Evolutionary conservation across 1,140 invertebrate species (phyloP).

Genomic region (Thaumatotibia leucotreta): DNA sequence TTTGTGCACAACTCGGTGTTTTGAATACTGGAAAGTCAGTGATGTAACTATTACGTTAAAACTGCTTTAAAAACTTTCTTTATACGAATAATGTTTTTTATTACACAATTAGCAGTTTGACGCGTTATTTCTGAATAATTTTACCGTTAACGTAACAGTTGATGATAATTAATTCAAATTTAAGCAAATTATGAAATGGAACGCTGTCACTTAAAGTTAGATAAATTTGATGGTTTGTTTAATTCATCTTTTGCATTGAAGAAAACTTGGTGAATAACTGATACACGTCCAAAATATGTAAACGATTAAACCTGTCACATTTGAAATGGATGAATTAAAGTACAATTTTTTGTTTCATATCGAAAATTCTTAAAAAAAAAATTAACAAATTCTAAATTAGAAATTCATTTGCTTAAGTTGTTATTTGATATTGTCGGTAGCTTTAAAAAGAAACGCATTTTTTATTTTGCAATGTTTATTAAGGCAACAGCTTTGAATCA

Average conservation of each 20-base stretch:
- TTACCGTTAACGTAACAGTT: conserved; percentile 24
- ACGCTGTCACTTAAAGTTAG: not conserved
- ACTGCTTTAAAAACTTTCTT: conserved; percentile 17
- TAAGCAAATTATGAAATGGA: not conserved
- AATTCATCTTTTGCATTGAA: not conserved
- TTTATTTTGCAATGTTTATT: too few species aligned
- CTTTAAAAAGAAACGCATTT: too few species aligned
- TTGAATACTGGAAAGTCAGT: conserved; percentile 5
- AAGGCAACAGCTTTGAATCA: too few species aligned
- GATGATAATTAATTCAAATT: not conserved
- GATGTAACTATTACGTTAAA: conserved; percentile 17
- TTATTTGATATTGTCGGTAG: too few species aligned
- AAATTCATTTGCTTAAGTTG: too few species aligned
- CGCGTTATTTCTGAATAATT: conserved; percentile 18
- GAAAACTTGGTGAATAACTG: too few species aligned
- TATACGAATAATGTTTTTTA: conserved; percentile 22
- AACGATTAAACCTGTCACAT: too few species aligned
- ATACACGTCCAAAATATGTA: too few species aligned
- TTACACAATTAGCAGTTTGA: conserved; percentile 21
- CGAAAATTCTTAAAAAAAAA: too few species aligned
- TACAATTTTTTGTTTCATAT: too few species aligned
- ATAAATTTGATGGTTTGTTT: not conserved
- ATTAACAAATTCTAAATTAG: too few species aligned
- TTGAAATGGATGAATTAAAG: too few species aligned
- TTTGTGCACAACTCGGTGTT: conserved; percentile 19